Evolutionary conservation across 2,888 invertebrate genomes (phyloP).

Genomic region (Urechis unicinctus): DNA sequence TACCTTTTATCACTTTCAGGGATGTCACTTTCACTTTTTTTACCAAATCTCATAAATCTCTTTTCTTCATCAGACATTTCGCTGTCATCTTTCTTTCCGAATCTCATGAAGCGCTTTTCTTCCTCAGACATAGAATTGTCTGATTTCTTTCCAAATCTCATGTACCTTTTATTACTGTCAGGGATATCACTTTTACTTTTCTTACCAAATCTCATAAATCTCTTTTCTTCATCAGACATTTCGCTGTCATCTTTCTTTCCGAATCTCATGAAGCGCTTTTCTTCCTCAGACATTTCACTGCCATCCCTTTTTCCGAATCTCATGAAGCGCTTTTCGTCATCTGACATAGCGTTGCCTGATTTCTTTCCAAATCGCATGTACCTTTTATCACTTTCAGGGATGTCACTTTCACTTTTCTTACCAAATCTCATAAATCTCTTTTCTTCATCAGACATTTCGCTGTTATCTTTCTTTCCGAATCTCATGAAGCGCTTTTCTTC

Average conservation of each 20-base stretch:
- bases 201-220: conserved; percentile 6
- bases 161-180: not conserved
- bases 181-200: not conserved
- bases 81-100: not conserved
- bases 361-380: conserved; percentile 8
- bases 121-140: not conserved
- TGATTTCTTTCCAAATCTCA: conserved; percentile 3
- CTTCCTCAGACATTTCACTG: no score
- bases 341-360: no score
- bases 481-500: conserved; percentile 5
- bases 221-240: not conserved
- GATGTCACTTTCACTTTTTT: not conserved
- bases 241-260: not conserved
- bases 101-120: conserved; percentile 7
- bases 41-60: conserved; percentile 8
- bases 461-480: conserved; percentile 1
- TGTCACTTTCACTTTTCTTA: no score
- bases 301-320: no score
- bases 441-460: not conserved
- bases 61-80: not conserved
- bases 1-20: not conserved
- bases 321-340: conserved; percentile 6
- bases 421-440: conserved; percentile 5
- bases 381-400: not conserved
- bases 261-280: conserved; percentile 8